phyloP scores from a whole-genome alignment of 2,888 invertebrate genomes.

The Meteorus cinctellus region DNA sequence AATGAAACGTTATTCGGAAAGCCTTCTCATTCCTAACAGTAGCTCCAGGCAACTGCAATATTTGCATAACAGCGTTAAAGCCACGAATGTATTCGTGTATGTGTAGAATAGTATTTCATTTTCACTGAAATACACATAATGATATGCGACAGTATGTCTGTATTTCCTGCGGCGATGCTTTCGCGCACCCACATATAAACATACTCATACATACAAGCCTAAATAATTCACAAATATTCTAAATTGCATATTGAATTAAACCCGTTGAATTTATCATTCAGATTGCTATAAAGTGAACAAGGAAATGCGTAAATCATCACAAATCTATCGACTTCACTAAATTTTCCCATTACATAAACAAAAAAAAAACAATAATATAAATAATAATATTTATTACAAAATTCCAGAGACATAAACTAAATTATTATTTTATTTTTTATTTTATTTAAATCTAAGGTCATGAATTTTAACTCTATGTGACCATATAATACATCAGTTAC shows the following conservation, averaged over 20 bases:
- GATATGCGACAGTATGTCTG: slow-evolving; percentile 42
- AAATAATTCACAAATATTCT: slow-evolving; percentile 55
- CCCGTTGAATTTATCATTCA: neutral
- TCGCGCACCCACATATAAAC: slow-evolving; percentile 26
- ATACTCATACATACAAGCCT: slow-evolving; percentile 43
- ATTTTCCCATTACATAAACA: neutral
- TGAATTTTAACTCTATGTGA: too few relatives aligned
- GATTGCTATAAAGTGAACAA: neutral
- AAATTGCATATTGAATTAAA: neutral
- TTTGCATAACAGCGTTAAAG: slow-evolving; percentile 58
- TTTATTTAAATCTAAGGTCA: too few relatives aligned
- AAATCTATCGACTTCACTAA: neutral
- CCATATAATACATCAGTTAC: too few relatives aligned
- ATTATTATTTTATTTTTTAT: too few relatives aligned
- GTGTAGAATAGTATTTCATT: slow-evolving; percentile 40
- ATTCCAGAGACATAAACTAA: slow-evolving; percentile 28
- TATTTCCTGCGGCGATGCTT: slow-evolving; percentile 16
- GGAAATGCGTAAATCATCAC: neutral
- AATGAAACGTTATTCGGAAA: slow-evolving; percentile 3
- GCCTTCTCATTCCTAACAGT: slow-evolving; percentile 33
- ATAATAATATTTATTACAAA: neutral
- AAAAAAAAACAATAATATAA: neutral
- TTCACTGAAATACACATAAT: slow-evolving; percentile 51
- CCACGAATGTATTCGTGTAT: slow-evolving; percentile 46
- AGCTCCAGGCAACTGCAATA: slow-evolving; percentile 44